Base-by-base conservation (phyloP, 1,140 invertebrate genomes). In the Aphaenogaster ashmeadi region DNA sequence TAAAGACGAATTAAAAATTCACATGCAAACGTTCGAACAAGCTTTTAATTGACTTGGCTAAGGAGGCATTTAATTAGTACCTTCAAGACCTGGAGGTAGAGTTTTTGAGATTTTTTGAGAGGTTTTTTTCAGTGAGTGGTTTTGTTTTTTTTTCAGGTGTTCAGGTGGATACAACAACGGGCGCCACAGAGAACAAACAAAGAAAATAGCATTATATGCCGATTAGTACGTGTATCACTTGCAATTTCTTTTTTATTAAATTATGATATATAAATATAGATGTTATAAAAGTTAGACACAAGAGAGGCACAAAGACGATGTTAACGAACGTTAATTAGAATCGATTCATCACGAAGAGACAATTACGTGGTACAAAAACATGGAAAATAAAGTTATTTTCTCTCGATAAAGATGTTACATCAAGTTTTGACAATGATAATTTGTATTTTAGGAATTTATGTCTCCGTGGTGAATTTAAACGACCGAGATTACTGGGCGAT, bases 171-270 rank as follows among this genome's bases (percentile, higher is more conserved):
- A 94, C 93, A 94, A 95, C 93, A 95, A 94, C 92, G 93, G 94
- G 93, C 94, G 93, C 94, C 95, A 95, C 94, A 95, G 94, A 95
- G 93, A 95, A 95, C 94, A 95, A 95, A 95, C 92, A 94, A 94
- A 95, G 90, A 95, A 91, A 91, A 94, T 93, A 95, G 93, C 94
- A 95, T 94, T 94, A 94, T 92, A 94, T 95, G 94, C 93, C 92
- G 92, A 90, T 95, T 94, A 95, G 94, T 95, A 92, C 79, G 91
- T 92, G 84, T 91, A 81, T 85, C 74, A 69, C 60, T 91, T 89
- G 80, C 83, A 71, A 60, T 69, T 83, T 75, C 52, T 52, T 83
- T 71, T 67, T 33, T 58, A 11, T 62, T 78, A 58, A 33, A 50
- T 79, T 77, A 86, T 33, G 36, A 78, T 44, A 88, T 52, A 66